phyloP scores from a whole-genome alignment of 1,140 invertebrate genomes.

The Eufriesea mexicana region DNA sequence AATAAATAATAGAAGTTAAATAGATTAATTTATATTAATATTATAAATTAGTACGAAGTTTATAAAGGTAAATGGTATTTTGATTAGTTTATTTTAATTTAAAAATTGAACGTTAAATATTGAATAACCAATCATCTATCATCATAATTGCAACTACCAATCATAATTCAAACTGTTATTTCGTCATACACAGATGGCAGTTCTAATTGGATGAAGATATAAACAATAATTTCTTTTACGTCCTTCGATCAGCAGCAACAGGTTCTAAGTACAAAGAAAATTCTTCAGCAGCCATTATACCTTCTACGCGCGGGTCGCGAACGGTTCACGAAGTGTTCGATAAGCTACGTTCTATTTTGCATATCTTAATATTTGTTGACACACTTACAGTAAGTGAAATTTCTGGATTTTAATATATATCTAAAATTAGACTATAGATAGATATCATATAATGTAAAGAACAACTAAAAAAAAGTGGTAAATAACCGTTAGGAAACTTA shows the following conservation, averaged over 20 bases:
- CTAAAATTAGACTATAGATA: background rate
- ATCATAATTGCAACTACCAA: constrained; percentile 17
- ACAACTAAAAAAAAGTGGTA: background rate
- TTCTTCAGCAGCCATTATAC: constrained; percentile 24
- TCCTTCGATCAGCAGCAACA: constrained; percentile 51
- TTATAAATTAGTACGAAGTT: background rate
- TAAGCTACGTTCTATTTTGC: background rate
- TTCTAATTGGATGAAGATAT: constrained; percentile 44
- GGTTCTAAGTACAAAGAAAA: constrained; percentile 47
- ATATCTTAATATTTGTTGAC: constrained; percentile 30
- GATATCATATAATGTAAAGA: background rate
- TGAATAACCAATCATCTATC: constrained; percentile 1
- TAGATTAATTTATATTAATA: background rate
- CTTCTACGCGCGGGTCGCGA: constrained; percentile 56
- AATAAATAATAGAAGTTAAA: background rate
- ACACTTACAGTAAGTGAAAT: constrained; percentile 16
- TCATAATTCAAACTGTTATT: background rate
- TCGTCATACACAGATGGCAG: constrained; percentile 6
- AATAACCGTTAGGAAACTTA: constrained; percentile 37
- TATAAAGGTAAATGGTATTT: background rate
- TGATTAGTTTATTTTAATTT: constrained; percentile 1
- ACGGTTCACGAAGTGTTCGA: background rate
- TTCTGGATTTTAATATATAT: background rate
- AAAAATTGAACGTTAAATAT: constrained; percentile 31
- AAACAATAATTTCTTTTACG: constrained; percentile 47